Conservation (phyloP, 2,797 vertebrate genomes). For the Okamejei kenojei region DNA sequence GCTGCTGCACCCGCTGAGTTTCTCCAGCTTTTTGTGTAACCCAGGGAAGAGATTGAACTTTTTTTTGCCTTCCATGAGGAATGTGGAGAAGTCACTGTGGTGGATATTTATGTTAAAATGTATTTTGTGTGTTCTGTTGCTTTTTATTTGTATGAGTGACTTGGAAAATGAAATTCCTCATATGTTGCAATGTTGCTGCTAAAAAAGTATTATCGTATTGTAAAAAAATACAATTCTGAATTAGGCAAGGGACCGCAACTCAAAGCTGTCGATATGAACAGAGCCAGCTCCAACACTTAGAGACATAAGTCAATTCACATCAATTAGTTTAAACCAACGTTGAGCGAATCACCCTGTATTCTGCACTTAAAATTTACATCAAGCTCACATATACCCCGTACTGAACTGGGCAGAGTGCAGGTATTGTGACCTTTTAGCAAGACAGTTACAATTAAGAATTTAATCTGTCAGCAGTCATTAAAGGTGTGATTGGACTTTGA, state of each 20-base stretch:
- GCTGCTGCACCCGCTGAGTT: too few relatives aligned
- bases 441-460: neutral
- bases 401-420: neutral
- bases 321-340: neutral
- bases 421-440: neutral
- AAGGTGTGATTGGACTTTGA: slow-evolving; percentile 32
- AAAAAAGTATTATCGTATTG: too few relatives aligned
- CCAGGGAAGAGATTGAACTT: too few relatives aligned
- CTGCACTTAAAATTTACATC: neutral
- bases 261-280: neutral
- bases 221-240: neutral
- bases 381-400: neutral
- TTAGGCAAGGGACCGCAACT: too few relatives aligned
- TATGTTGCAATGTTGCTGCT: too few relatives aligned
- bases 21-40: too few relatives aligned
- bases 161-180: too few relatives aligned
- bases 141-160: too few relatives aligned
- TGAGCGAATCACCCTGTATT: neutral
- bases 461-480: slow-evolving; percentile 11
- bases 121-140: too few relatives aligned
- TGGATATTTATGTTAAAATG: too few relatives aligned
- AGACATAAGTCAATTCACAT: neutral
- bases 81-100: too few relatives aligned
- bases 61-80: too few relatives aligned
- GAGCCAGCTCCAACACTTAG: neutral